These are phyloP conservation scores for Gortyna flavago DNA, from an alignment of 2,888 invertebrate genomes.

Conservation along the genomic window DNA sequence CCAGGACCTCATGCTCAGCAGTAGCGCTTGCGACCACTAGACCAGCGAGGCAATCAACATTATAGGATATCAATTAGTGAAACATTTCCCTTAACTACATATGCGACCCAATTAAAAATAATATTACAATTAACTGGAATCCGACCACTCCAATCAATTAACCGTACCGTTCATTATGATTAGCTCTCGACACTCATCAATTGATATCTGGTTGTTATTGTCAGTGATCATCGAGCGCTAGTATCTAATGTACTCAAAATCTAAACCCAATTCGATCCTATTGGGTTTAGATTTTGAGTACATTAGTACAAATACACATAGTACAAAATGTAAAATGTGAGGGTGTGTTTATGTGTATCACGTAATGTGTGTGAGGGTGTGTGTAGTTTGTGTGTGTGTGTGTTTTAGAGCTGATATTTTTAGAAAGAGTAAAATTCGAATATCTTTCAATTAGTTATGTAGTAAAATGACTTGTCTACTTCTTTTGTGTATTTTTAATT, in stretches of 20 bases:
- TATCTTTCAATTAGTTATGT: neutral
- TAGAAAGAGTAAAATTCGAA: neutral
- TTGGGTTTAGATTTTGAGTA: too few species aligned
- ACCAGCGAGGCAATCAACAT: neutral
- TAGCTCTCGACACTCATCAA: slow-evolving; percentile 23
- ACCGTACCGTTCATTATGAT: slow-evolving; percentile 26
- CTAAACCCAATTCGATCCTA: slow-evolving; percentile 7
- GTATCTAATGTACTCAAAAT: slow-evolving; percentile 11
- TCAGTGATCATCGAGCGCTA: slow-evolving; percentile 23
- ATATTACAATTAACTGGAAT: slow-evolving; percentile 8
- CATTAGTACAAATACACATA: too few species aligned
- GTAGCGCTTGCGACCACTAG: neutral
- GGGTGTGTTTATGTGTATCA: too few species aligned
- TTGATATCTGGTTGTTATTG: slow-evolving; percentile 40
- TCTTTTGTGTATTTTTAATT: neutral
- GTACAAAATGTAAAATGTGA: neutral
- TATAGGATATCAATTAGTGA: neutral
- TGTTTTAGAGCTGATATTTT: neutral
- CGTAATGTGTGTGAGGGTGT: too few species aligned
- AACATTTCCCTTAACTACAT: too few species aligned
- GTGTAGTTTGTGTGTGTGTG: too few species aligned
- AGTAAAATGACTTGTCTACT: neutral
- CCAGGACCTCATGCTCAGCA: neutral
- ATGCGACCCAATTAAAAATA: slow-evolving; percentile 14
- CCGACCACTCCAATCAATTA: slow-evolving; percentile 35